Percentiles rank a stretch among this genome's conserved stretches.
phyloP scores from a whole-genome alignment of 2,888 invertebrate genomes.

The Tineola bisselliella region DNA sequence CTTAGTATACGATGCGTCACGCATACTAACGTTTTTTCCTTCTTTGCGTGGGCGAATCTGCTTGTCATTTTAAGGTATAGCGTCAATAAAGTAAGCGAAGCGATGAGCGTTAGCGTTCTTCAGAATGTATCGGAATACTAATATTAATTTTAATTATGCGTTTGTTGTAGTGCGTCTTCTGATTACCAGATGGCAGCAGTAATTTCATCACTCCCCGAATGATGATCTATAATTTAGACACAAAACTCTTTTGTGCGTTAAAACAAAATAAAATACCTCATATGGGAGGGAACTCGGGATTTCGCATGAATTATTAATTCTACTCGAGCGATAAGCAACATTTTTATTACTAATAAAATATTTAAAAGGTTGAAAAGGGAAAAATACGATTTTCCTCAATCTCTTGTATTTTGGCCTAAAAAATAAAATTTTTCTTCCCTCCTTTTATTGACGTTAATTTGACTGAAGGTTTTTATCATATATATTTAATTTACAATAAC shows the following conservation, averaged over 20 bases:
- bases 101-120: neutral
- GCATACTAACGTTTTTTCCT: slow-evolving; percentile 4
- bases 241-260: neutral
- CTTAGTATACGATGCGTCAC: slow-evolving; percentile 6
- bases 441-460: neutral
- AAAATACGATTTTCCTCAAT: neutral
- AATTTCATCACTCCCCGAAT: too few relatives aligned
- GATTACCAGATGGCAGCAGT: too few relatives aligned
- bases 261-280: neutral
- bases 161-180: too few relatives aligned
- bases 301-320: neutral
- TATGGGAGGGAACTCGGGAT: neutral
- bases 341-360: neutral
- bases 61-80: neutral
- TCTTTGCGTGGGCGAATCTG: neutral
- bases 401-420: neutral
- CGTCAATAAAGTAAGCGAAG: neutral
- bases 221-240: too few relatives aligned
- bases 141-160: too few relatives aligned
- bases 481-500: too few relatives aligned
- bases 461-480: too few relatives aligned
- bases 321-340: neutral
- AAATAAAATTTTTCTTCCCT: neutral
- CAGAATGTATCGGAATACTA: too few relatives aligned
- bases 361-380: neutral